Percentiles rank a stretch among this genome's conserved stretches.
phyloP scores from a whole-genome alignment of 2,888 invertebrate species.

The Bellardia pandia region DNA sequence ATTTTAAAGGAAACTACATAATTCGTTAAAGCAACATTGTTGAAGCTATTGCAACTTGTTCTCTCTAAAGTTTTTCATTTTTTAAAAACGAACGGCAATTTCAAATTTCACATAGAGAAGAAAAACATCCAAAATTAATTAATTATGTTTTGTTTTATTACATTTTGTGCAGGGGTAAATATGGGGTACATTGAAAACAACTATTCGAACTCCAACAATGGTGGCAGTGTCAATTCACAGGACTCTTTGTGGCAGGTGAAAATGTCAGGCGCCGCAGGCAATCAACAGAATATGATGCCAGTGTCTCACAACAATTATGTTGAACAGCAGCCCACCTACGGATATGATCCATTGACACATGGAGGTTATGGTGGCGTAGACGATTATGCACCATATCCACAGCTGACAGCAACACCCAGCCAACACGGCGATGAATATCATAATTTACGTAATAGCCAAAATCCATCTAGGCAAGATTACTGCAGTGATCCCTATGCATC shows the following conservation, averaged over 20 bases:
- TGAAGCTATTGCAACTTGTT: background rate
- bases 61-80: background rate
- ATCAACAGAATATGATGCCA: conserved; percentile 87
- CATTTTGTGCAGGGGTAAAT: conserved; percentile 88
- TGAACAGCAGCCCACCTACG: conserved; percentile 89
- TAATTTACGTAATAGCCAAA: conserved; percentile 89
- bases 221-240: conserved; percentile 97
- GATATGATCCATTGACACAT: conserved; percentile 91
- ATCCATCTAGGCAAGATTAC: conserved; percentile 94
- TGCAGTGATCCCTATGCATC: conserved; percentile 95
- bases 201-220: conserved; percentile 96
- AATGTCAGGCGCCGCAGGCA: conserved; percentile 90
- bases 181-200: conserved; percentile 96
- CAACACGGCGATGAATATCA: conserved; percentile 89
- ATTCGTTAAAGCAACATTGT: background rate
- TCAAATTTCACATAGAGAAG: background rate
- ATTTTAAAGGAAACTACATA: background rate
- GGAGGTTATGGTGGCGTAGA: conserved; percentile 93
- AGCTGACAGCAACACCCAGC: conserved; percentile 88
- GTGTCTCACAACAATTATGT: conserved; percentile 86
- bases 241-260: conserved; percentile 98
- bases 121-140: background rate
- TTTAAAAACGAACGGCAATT: background rate
- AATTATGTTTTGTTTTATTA: conserved; percentile 43
- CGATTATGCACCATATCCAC: conserved; percentile 94